phyloP scores from a whole-genome alignment of 1,140 invertebrate genomes.

The Drosophila sp. region DNA sequence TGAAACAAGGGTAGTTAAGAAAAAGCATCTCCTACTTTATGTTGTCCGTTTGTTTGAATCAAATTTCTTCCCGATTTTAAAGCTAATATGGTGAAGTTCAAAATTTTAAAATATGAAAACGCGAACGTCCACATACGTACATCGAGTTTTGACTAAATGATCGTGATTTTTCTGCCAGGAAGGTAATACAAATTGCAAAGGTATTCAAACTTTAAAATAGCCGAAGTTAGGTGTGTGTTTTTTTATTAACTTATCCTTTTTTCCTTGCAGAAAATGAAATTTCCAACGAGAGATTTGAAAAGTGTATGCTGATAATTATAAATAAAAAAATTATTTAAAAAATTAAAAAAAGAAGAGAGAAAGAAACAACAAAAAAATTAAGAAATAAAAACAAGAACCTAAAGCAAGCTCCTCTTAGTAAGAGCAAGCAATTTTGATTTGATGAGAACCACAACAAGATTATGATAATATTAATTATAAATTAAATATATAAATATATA shows the following conservation, averaged over 20 bases:
- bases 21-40: no score
- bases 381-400: conserved; percentile 40
- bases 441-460: conserved; percentile 54
- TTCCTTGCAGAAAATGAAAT: conserved; percentile 79
- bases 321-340: conserved; percentile 83
- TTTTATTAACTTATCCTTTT: conserved; percentile 11
- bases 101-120: no score
- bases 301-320: conserved; percentile 83
- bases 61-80: no score
- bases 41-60: no score
- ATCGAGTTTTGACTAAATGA: no score
- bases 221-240: neutral
- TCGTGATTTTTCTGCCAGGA: no score
- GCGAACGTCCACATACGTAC: no score
- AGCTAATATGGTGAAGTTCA: no score
- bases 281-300: conserved; percentile 83
- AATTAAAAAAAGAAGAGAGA: conserved; percentile 66
- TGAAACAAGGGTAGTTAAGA: no score
- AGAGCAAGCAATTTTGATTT: conserved; percentile 70
- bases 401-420: conserved; percentile 52
- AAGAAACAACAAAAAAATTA: conserved; percentile 27
- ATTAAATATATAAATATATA: conserved; percentile 53
- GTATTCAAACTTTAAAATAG: neutral
- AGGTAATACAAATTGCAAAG: neutral
- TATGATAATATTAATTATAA: conserved; percentile 73